A percentile compares a stretch with the other conserved stretches of the same genome.
phyloP scores from a whole-genome alignment of 2,113 vertebrate genomes.

The Trinectes maculatus region DNA sequence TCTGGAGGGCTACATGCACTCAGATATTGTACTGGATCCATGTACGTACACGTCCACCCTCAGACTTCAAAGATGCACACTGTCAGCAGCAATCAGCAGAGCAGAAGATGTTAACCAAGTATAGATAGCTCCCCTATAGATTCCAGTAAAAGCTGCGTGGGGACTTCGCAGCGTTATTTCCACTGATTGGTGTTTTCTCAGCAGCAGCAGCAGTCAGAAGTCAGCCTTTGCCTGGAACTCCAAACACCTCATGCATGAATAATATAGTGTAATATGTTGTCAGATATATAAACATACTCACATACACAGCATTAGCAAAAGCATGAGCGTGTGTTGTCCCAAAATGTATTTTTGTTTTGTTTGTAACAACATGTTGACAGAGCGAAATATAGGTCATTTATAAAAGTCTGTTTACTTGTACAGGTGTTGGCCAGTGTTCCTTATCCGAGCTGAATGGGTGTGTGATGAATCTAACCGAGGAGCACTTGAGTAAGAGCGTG shows the following conservation, averaged over 20 bases:
- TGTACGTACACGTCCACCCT: not conserved
- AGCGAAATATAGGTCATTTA: no score
- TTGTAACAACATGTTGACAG: not conserved
- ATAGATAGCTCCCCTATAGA: slow-evolving; percentile 15
- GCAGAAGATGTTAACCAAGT: slow-evolving; percentile 18
- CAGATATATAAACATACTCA: slow-evolving; percentile 34
- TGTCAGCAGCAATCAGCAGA: slow-evolving; percentile 44
- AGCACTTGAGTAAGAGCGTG: not conserved
- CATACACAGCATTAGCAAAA: slow-evolving; percentile 3
- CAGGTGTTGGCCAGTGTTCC: no score
- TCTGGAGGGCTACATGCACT: slow-evolving; percentile 18
- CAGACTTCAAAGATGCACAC: slow-evolving; percentile 45
- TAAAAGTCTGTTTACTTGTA: no score
- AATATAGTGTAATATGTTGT: slow-evolving; percentile 21
- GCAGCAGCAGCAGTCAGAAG: slow-evolving; percentile 18
- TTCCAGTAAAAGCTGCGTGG: slow-evolving; percentile 10
- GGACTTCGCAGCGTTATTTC: not conserved
- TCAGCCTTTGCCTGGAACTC: slow-evolving; percentile 22
- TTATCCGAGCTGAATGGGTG: not conserved
- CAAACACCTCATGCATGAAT: slow-evolving; percentile 22
- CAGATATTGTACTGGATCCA: slow-evolving; percentile 14
- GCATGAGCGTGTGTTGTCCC: not conserved
- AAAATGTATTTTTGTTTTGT: not conserved
- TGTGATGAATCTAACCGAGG: not conserved
- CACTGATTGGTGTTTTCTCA: slow-evolving; percentile 37